Conservation (phyloP, 2,797 vertebrate genomes). For the Anniella stebbinsi region DNA sequence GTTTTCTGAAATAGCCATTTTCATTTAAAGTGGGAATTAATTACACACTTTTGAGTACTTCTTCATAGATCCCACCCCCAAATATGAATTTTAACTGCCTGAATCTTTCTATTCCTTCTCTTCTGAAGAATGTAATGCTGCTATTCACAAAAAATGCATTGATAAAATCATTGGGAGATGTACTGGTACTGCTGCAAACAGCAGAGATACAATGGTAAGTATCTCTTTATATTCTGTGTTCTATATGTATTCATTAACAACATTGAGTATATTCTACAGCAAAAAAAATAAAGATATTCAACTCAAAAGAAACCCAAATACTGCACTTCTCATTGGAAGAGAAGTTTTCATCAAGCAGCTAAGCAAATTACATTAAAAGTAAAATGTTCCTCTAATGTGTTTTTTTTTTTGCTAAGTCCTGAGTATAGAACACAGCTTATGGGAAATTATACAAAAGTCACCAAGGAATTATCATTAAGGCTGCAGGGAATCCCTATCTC, state of each 20-base stretch:
- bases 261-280: conserved; percentile 24
- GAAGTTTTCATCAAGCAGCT: background rate
- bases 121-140: conserved; percentile 94
- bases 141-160: conserved; percentile 98
- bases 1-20: background rate
- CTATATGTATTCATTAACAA: background rate
- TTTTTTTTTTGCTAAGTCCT: background rate
- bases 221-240: background rate
- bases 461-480: background rate
- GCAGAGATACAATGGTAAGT: conserved; percentile 90
- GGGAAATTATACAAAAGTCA: background rate
- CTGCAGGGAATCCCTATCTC: background rate
- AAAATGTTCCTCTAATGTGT: background rate
- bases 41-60: background rate
- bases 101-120: conserved; percentile 46
- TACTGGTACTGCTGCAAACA: conserved; percentile 94
- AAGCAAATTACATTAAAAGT: background rate
- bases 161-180: conserved; percentile 97
- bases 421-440: background rate
- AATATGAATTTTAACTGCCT: background rate
- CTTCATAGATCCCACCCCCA: background rate
- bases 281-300: background rate
- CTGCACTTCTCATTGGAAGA: background rate
- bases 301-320: background rate
- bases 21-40: background rate